These are phyloP conservation scores for Gyps fulvus DNA, from an alignment of 2,113 vertebrate species.

Conservation along the genomic window DNA sequence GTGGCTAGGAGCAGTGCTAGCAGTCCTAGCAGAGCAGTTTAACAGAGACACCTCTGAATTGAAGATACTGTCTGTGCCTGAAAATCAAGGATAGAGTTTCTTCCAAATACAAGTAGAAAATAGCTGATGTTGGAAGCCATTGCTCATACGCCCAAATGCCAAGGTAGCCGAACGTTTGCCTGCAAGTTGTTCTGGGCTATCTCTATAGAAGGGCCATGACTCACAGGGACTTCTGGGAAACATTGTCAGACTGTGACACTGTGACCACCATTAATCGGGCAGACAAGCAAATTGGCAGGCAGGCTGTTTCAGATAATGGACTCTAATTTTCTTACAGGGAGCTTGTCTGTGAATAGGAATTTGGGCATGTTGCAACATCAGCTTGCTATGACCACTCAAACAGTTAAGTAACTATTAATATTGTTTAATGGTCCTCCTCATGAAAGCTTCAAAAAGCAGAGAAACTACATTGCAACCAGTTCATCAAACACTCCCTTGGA, in stretches of 20 bases:
- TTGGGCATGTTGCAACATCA: neutral
- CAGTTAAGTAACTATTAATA: neutral
- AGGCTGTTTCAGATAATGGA: neutral
- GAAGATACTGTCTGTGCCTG: neutral
- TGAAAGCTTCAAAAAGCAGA: neutral
- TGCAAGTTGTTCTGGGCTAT: neutral
- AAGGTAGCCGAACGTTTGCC: rapidly evolving
- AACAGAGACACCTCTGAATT: neutral
- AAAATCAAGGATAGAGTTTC: neutral
- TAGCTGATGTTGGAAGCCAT: neutral
- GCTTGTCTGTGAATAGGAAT: neutral
- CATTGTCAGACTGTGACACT: neutral
- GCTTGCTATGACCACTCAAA: neutral
- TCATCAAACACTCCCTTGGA: neutral
- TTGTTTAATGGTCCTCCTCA: neutral
- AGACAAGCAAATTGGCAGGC: neutral
- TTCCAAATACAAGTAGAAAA: neutral
- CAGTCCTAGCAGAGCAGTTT: neutral
- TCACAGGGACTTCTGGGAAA: neutral
- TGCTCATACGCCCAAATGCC: rapidly evolving
- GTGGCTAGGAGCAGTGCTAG: neutral
- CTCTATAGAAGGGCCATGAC: neutral
- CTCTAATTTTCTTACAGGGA: neutral
- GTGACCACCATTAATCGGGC: neutral
- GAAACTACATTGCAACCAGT: neutral